Conservation (phyloP, 2,113 vertebrate genomes). For the Micronycteris hirsuta region DNA sequence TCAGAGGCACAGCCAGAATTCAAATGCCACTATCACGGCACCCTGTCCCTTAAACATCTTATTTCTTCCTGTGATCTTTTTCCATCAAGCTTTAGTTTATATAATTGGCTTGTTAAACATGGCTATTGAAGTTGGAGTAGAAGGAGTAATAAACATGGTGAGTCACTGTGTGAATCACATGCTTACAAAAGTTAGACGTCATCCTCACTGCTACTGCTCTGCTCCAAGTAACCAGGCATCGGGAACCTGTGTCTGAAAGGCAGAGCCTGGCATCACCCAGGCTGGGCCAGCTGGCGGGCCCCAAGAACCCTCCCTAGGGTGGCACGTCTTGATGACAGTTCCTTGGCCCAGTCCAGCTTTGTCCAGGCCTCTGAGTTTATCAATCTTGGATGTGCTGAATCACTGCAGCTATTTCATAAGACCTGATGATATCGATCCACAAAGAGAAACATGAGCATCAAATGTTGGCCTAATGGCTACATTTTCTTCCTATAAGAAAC, state of each 20-base stretch:
- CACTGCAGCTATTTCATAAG: constrained; percentile 14
- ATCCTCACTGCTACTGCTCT: background rate
- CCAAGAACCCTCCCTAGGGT: background rate
- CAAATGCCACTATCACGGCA: background rate
- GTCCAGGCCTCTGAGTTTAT: background rate
- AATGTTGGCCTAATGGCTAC: background rate
- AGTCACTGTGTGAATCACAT: background rate
- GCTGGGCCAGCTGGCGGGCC: background rate
- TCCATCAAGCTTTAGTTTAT: background rate
- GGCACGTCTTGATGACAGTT: background rate
- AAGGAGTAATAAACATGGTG: constrained; percentile 5
- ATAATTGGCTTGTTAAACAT: background rate
- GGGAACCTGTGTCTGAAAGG: background rate
- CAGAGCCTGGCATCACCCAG: background rate
- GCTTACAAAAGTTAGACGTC: background rate
- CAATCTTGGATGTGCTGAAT: background rate
- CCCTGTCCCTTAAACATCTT: background rate
- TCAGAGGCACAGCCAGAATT: background rate
- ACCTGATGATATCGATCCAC: background rate
- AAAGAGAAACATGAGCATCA: background rate
- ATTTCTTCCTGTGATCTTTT: background rate
- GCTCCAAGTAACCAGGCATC: background rate
- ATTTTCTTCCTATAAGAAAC: constrained; percentile 2
- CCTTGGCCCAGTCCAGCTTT: background rate
- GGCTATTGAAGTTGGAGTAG: background rate